Base-by-base conservation (phyloP, 2,113 vertebrate species). In the Rhagologus leucostigma region DNA sequence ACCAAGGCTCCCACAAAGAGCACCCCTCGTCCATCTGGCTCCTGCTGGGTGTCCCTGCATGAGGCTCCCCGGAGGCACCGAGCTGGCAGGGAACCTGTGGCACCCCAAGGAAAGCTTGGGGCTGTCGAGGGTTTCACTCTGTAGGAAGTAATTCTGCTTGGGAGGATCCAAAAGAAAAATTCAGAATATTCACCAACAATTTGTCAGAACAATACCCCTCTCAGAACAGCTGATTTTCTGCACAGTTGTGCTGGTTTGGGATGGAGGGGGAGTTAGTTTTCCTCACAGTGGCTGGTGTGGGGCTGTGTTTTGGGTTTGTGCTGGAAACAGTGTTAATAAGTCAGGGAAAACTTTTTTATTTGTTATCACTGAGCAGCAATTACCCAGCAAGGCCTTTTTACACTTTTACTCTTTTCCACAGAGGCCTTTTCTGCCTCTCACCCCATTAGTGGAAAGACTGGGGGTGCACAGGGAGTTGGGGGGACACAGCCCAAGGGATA, bases 141-240 rank as follows among this genome's bases (percentile, higher is more conserved):
- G 13, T 2, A 56, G n/a, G 53, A 60, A 96, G 47, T 13, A 35
- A 50, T 32, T 57, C 35, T 60, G 46, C 53, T 3, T 35, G 30
- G 73, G 44, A 85, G 46, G 33, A 56, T 22, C 13, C 39, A 74
- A 41, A 49, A 32, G 9, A 90, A 84, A 70, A n/a, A 30, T 42
- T 10, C 71, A 46, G 39, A 44, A 63, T 67, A 37, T 52, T 73
- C 56, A 57, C 17, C 3, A 6, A 59, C 6, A 92, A 69, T 77
- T 64, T 37, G 44, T 56, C 41, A 56, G 67, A 64, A 69, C 46
- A 47, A 67, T 88, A 27, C 35, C n/a, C n/a, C n/a, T 21, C 69
- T 63, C n/a, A 83, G 75, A 88, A 39, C 26, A 26, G 26, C 50
- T 82, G 65, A 86, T 90, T 89, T 82, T 73, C 80, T 65, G 44